Evolutionary conservation across 2,113 vertebrate species (phyloP), one percentile per base, ranked within the genome.

Genomic region (Austrofundulus limnaeus): DNA sequence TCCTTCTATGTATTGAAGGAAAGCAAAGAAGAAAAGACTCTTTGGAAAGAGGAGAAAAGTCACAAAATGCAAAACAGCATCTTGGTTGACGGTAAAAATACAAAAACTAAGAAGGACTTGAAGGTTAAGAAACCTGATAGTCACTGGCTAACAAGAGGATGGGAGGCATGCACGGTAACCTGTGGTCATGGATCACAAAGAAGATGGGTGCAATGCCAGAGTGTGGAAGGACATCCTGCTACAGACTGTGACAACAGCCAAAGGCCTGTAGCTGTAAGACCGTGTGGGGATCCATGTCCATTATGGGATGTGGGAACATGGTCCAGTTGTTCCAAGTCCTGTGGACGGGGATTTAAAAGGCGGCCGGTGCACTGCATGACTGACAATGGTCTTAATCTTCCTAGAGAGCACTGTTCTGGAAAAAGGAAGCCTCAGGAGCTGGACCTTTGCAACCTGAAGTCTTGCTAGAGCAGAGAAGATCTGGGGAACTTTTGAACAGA

Each of bases 341-440:
- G 97, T 0, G 96, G 96, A 3, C 86, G 93, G 23, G 97, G 97
- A 0, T 98, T 96, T 78, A 98, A 96, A 84, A 92, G 96, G 41
- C 88, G 97, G 9, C 81, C 78, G 0, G 74, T 98, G 74, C 93
- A 91, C 62, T 99, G 97, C 11, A 11, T 55, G 28, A 91, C 92
- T 0, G 85, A 89, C 0, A 65, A 51, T 0, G 93, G 95, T 24
- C 81, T 86, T 39, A 77, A 87, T 57, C 83, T 97, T 76, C 92
- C 95, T 13, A 90, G 96, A 73, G 94, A 97, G 42, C 95, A 93
- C 62, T 99, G 97, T 78, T 88, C 88, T 63, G 90, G 94, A 46
- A 90, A 88, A 55, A 94, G 92, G 83, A 99, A 99, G 85, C 97
- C 97, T 1, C 97, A 99, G 89, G 97, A 99, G 80, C 84, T 99